A percentile compares a stretch with the other conserved stretches of the same genome.
Evolutionary conservation across 2,113 vertebrate species (phyloP).

Genomic region (Rhinoderma darwinii): DNA sequence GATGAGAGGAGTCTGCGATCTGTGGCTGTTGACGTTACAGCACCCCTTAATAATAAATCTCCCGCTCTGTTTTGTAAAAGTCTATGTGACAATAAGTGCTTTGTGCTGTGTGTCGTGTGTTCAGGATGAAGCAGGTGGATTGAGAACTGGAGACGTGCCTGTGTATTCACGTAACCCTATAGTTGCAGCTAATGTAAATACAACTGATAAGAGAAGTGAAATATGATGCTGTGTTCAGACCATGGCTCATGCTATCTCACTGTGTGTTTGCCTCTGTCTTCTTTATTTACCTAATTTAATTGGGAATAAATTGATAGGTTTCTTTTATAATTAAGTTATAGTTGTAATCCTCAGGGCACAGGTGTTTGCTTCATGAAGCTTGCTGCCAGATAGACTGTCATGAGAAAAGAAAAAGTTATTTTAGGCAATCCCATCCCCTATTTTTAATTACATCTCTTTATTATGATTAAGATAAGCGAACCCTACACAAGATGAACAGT

Average conservation of each 20-base stretch:
- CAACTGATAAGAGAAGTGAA: constrained; percentile 47
- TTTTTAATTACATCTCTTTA: constrained; percentile 24
- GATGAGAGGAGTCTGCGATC: too few relatives aligned
- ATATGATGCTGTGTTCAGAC: constrained; percentile 36
- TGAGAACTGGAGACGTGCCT: constrained; percentile 26
- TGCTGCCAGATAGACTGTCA: background rate
- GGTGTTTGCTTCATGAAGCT: constrained; percentile 19
- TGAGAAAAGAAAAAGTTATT: background rate
- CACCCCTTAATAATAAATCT: too few relatives aligned
- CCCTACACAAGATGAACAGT: background rate
- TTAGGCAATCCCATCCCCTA: background rate
- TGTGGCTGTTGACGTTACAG: too few relatives aligned
- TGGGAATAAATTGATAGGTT: constrained; percentile 51
- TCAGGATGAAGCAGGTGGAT: constrained; percentile 14
- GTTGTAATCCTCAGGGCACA: constrained; percentile 47
- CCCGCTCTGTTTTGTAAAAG: too few relatives aligned
- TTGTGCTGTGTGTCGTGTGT: background rate
- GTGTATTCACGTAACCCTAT: constrained; percentile 21
- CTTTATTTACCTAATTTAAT: constrained; percentile 53
- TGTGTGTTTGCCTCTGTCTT: constrained; percentile 30
- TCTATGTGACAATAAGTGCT: background rate
- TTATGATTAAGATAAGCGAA: background rate
- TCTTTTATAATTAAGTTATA: constrained; percentile 49
- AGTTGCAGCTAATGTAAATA: constrained; percentile 24
- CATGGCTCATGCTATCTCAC: constrained; percentile 18